These are phyloP conservation scores for Carassius gibelio DNA, from an alignment of 2,113 vertebrate species.

Conservation along the genomic window DNA sequence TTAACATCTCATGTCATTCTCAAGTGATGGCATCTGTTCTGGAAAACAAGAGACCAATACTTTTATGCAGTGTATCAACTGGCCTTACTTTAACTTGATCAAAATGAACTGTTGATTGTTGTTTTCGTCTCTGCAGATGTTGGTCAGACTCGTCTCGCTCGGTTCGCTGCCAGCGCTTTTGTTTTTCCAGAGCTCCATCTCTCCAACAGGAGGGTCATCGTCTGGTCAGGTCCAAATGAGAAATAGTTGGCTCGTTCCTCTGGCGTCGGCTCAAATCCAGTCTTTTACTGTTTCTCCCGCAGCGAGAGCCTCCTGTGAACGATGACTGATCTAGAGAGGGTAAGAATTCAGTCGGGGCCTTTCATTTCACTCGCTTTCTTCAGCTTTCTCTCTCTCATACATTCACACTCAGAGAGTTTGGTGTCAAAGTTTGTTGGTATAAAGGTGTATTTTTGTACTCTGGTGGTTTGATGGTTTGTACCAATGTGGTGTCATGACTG, in stretches of 20 bases:
- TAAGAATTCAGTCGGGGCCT: conserved; percentile 69
- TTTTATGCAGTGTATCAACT: neutral
- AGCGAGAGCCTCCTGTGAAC: conserved; percentile 52
- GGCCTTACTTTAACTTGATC: neutral
- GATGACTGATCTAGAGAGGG: conserved; percentile 74
- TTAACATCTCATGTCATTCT: neutral
- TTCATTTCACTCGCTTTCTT: conserved; percentile 60
- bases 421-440: neutral
- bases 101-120: neutral
- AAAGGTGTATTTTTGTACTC: neutral
- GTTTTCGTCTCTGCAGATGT: conserved; percentile 38
- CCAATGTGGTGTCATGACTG: neutral
- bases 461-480: neutral
- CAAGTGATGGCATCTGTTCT: neutral
- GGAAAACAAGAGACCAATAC: neutral
- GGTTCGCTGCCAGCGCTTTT: conserved; percentile 53
- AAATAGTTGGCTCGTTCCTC: conserved; percentile 74
- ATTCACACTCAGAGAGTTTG: conserved; percentile 57
- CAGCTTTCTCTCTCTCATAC: neutral
- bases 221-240: conserved; percentile 79
- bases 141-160: conserved; percentile 56
- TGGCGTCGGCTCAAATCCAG: conserved; percentile 77
- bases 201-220: conserved; percentile 78
- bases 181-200: conserved; percentile 72
- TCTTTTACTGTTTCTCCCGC: conserved; percentile 76